Percentiles rank a stretch among this genome's conserved stretches.
phyloP scores from a whole-genome alignment of 1,140 invertebrate species.

The Drosophila simulans region DNA sequence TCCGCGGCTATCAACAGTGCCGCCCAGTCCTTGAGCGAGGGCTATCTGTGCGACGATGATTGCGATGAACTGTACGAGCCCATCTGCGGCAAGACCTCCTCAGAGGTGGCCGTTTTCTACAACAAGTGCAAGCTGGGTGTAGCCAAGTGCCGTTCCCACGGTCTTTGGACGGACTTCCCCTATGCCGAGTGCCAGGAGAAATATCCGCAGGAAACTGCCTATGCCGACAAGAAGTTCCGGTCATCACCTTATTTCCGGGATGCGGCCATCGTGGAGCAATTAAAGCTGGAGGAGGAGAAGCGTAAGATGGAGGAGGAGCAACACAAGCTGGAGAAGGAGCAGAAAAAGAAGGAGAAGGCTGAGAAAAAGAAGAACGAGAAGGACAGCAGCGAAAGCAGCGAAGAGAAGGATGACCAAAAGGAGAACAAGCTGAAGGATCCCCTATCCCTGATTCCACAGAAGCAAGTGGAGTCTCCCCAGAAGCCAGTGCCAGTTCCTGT shows the following conservation, averaged over 20 bases:
- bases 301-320: constrained; percentile 10
- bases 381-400: constrained; percentile 57
- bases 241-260: constrained; percentile 66
- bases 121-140: constrained; percentile 77
- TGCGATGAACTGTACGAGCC: constrained; percentile 72
- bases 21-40: constrained; percentile 59
- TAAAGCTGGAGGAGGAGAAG: constrained; percentile 12
- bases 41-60: constrained; percentile 79
- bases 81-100: constrained; percentile 70
- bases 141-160: constrained; percentile 79
- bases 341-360: constrained; percentile 34
- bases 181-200: constrained; percentile 66
- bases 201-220: constrained; percentile 70
- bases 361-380: constrained; percentile 30
- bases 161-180: constrained; percentile 63
- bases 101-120: constrained; percentile 77
- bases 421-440: constrained; percentile 2
- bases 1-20: constrained; percentile 64
- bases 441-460: constrained; percentile 6
- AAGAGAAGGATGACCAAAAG: constrained; percentile 47
- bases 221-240: constrained; percentile 73
- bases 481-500: constrained; percentile 7
- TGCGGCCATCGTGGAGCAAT: constrained; percentile 30
- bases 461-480: constrained; percentile 11
- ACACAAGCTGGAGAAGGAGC: constrained; percentile 26